These are phyloP conservation scores for Drosophila parvula DNA, from an alignment of 1,140 invertebrate genomes.

Conservation along the genomic window DNA sequence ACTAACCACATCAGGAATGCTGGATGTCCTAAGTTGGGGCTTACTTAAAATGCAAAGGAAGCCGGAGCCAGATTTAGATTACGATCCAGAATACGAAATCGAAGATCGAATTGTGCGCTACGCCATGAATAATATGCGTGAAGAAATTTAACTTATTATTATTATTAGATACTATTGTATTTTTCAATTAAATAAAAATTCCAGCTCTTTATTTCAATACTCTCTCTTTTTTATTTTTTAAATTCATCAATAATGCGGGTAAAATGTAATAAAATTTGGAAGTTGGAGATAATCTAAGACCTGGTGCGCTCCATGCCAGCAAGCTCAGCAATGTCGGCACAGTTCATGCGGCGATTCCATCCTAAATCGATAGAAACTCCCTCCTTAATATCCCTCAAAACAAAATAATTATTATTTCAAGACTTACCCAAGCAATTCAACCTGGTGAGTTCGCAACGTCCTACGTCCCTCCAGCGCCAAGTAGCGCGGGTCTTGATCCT, in stretches of 20 bases:
- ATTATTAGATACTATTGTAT: too few relatives aligned
- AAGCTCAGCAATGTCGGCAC: slow-evolving; percentile 19
- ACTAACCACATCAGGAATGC: not conserved
- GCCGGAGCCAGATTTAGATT: not conserved
- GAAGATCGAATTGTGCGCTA: slow-evolving; percentile 45
- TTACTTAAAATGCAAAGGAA: not conserved
- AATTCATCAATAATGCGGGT: slow-evolving; percentile 1
- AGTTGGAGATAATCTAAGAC: not conserved
- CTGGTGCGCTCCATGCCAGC: slow-evolving; percentile 22
- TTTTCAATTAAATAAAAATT: not conserved
- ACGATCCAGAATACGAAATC: slow-evolving; percentile 10
- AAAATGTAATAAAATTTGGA: not conserved
- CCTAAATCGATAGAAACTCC: not conserved
- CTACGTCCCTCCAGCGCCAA: slow-evolving; percentile 44
- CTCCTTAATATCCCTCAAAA: not conserved
- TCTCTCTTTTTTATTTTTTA: slow-evolving; percentile 32
- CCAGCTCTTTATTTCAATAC: slow-evolving; percentile 16
- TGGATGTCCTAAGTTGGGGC: not conserved
- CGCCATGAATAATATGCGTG: slow-evolving; percentile 19
- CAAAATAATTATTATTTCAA: not conserved
- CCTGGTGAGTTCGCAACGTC: slow-evolving; percentile 40
- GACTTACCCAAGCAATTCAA: slow-evolving; percentile 32
- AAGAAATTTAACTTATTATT: slow-evolving; percentile 19
- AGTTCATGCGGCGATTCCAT: slow-evolving; percentile 25
- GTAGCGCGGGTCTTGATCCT: not conserved